These are phyloP conservation scores for Trachelus stipa DNA, from an alignment of 2,888 invertebrate species.

Conservation along the genomic window DNA sequence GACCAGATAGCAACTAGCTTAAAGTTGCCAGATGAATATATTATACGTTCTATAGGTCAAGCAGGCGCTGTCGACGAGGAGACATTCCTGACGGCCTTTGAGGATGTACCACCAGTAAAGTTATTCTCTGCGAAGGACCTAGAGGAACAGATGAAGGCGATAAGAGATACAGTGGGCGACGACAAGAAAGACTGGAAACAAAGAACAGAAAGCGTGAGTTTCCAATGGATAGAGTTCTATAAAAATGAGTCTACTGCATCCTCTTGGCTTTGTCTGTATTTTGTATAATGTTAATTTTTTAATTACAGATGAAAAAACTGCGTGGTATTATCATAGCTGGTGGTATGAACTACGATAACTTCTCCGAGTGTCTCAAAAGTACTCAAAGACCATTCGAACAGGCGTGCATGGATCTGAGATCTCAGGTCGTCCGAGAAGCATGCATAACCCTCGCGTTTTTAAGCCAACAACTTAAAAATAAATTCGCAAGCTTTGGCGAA, in stretches of 20 bases:
- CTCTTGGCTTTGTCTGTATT: background rate
- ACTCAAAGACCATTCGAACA: conserved; percentile 85
- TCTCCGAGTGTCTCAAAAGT: conserved; percentile 80
- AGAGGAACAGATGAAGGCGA: conserved; percentile 81
- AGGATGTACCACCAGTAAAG: conserved; percentile 83
- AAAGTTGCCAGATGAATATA: background rate
- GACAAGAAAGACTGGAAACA: conserved; percentile 93
- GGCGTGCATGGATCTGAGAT: conserved; percentile 88
- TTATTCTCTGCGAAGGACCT: conserved; percentile 87
- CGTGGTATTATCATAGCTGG: conserved; percentile 86
- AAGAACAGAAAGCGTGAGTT: conserved; percentile 86
- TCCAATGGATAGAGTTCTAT: background rate
- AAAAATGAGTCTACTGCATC: background rate
- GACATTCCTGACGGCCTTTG: conserved; percentile 87
- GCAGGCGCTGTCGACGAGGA: conserved; percentile 93
- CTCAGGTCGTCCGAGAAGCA: conserved; percentile 95
- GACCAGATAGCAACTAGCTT: background rate
- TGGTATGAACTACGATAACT: conserved; percentile 78
- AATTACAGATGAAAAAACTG: conserved; percentile 82
- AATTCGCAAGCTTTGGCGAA: conserved; percentile 88
- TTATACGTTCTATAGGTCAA: conserved; percentile 59
- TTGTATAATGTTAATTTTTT: background rate
- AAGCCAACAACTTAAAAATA: conserved; percentile 84
- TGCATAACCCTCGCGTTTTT: conserved; percentile 95
- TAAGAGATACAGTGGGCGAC: conserved; percentile 82